phyloP scores from a whole-genome alignment of 2,888 invertebrate genomes.

The Yponomeuta sedellus region DNA sequence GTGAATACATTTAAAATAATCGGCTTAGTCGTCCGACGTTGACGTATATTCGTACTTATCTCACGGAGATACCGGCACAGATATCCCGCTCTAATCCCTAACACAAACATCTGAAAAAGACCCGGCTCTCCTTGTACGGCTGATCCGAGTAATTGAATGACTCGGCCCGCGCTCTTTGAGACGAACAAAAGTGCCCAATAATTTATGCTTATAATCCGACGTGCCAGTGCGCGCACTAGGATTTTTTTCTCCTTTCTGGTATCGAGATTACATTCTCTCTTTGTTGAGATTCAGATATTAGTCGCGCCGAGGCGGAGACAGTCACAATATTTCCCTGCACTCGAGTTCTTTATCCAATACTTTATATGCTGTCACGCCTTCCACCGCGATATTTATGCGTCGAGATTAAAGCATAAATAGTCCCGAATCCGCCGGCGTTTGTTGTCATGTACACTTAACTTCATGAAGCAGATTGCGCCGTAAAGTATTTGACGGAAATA shows the following conservation, averaged over 20 bases:
- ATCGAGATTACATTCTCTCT: slow-evolving; percentile 50
- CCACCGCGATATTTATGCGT: slow-evolving; percentile 32
- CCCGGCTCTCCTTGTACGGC: slow-evolving; percentile 69
- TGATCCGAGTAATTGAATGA: slow-evolving; percentile 69
- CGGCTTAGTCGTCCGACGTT: slow-evolving; percentile 76
- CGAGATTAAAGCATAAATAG: slow-evolving; percentile 43
- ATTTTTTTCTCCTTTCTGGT: slow-evolving; percentile 58
- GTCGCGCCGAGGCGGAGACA: slow-evolving; percentile 47
- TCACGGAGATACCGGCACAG: slow-evolving; percentile 74
- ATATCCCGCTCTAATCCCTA: slow-evolving; percentile 72
- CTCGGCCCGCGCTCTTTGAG: slow-evolving; percentile 56
- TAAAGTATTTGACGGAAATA: slow-evolving; percentile 47
- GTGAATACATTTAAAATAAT: slow-evolving; percentile 78
- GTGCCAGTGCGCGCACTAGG: slow-evolving; percentile 41
- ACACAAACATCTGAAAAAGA: slow-evolving; percentile 74
- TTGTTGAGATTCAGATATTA: slow-evolving; percentile 61
- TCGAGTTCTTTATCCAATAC: slow-evolving; percentile 48
- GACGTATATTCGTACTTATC: slow-evolving; percentile 77
- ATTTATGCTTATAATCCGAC: slow-evolving; percentile 76
- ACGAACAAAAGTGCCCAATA: slow-evolving; percentile 74
- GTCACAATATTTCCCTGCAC: slow-evolving; percentile 63
- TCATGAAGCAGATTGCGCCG: slow-evolving; percentile 39
- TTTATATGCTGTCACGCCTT: slow-evolving; percentile 48
- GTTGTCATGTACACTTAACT: slow-evolving; percentile 34
- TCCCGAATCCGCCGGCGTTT: slow-evolving; percentile 33